Evolutionary conservation across 2,888 invertebrate species (phyloP).

Genomic region (Strigamia maritima): DNA sequence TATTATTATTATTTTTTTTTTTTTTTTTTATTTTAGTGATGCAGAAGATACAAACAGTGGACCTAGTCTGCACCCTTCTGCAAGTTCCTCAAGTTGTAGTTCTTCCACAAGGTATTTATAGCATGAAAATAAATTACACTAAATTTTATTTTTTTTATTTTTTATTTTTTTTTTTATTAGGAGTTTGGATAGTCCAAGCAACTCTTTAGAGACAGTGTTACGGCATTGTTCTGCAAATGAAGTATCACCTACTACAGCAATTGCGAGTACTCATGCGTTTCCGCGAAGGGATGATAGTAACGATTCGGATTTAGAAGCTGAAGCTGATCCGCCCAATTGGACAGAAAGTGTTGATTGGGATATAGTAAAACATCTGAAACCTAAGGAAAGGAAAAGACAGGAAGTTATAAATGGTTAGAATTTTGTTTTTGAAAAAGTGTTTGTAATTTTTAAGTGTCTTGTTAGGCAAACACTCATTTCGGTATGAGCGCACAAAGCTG

Average conservation of each 20-base stretch:
- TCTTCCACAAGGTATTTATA: conserved; percentile 60
- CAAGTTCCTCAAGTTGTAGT: conserved; percentile 70
- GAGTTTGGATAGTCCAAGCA: conserved; percentile 69
- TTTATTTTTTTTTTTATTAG: conserved; percentile 47
- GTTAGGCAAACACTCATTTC: too few species aligned
- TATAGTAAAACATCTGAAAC: conserved; percentile 67
- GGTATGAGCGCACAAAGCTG: too few species aligned
- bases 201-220: conserved; percentile 67
- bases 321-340: conserved; percentile 73
- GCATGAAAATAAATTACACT: not conserved
- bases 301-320: conserved; percentile 62
- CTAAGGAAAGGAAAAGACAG: conserved; percentile 82
- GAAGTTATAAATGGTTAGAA: conserved; percentile 83
- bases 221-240: conserved; percentile 44
- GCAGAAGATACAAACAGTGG: conserved; percentile 61
- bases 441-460: conserved; percentile 19
- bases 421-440: not conserved
- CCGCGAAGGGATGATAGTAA: conserved; percentile 44
- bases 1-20: conserved; percentile 35
- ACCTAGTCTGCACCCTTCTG: conserved; percentile 56
- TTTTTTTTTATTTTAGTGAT: conserved; percentile 58
- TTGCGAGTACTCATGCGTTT: conserved; percentile 44
- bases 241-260: conserved; percentile 42
- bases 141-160: not conserved
- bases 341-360: conserved; percentile 73